Percentiles rank a stretch among this genome's conserved stretches.
Conservation (phyloP, 2,888 invertebrate species). For the Falcaria lacertinaria region DNA sequence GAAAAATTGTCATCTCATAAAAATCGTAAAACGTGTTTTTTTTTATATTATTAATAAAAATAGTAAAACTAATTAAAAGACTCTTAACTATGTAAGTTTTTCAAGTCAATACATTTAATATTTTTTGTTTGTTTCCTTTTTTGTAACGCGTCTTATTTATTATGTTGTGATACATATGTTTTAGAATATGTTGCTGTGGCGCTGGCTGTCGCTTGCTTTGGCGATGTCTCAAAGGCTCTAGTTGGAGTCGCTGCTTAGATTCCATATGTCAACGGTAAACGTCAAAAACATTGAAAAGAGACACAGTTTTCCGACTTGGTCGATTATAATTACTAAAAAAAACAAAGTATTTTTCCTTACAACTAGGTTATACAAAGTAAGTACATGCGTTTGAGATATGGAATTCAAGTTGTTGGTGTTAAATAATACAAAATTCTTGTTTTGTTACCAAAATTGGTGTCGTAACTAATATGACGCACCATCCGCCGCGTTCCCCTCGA, state of each 20-base stretch:
- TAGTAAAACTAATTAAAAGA: conserved; percentile 65
- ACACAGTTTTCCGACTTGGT: neutral
- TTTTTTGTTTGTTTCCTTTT: conserved; percentile 35
- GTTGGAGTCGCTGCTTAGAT: conserved; percentile 2
- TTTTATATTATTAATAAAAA: conserved; percentile 52
- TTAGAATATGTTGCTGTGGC: conserved; percentile 34
- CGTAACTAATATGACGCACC: neutral
- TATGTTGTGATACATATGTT: conserved; percentile 46
- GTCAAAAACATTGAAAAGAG: neutral
- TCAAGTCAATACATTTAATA: conserved; percentile 55
- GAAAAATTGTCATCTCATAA: conserved; percentile 39
- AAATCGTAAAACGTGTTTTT: conserved; percentile 57
- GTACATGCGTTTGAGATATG: conserved; percentile 2
- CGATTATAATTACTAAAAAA: neutral
- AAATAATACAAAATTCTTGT: conserved; percentile 19
- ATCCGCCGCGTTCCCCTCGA: neutral
- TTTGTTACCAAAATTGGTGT: conserved; percentile 15
- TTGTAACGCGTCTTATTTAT: conserved; percentile 59
- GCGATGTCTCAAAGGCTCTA: conserved; percentile 2
- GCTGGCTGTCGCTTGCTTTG: conserved; percentile 17
- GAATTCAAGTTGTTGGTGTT: conserved; percentile 8
- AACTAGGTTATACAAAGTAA: too few species aligned
- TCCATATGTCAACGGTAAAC: neutral
- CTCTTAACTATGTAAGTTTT: conserved; percentile 52
- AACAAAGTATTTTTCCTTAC: conserved; percentile 4